phyloP scores from a whole-genome alignment of 2,113 vertebrate genomes.

The Elaphurus davidianus region DNA sequence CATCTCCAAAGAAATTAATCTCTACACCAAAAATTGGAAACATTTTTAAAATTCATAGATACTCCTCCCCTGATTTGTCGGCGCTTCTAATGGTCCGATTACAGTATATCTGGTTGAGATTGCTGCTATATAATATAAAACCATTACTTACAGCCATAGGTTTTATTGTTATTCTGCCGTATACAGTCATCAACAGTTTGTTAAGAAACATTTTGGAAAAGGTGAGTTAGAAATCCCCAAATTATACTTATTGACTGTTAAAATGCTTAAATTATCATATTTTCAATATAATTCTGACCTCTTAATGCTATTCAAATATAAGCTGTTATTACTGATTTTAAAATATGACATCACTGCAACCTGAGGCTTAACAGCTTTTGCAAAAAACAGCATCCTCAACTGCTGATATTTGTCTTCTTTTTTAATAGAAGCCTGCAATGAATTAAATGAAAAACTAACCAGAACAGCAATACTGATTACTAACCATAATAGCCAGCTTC shows the following conservation, averaged over 20 bases:
- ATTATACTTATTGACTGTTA: conserved; percentile 21
- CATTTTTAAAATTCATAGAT: neutral
- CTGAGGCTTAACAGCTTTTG: conserved; percentile 49
- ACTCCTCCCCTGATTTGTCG: neutral
- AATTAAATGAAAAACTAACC: conserved; percentile 82
- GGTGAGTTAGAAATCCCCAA: conserved; percentile 42
- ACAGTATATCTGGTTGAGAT: neutral
- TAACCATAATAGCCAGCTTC: conserved; percentile 74
- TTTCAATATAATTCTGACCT: conserved; percentile 43
- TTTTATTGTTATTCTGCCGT: neutral
- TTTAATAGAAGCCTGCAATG: conserved; percentile 69
- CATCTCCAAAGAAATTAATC: neutral
- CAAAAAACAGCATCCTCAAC: conserved; percentile 26
- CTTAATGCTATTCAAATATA: neutral
- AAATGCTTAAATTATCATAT: neutral
- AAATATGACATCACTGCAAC: conserved; percentile 51
- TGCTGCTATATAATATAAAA: neutral
- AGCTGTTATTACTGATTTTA: conserved; percentile 30
- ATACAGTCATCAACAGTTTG: neutral
- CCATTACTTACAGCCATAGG: neutral
- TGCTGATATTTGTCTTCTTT: conserved; percentile 51
- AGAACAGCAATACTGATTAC: conserved; percentile 77
- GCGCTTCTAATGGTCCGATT: neutral
- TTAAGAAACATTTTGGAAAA: conserved; percentile 34
- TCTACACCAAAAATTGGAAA: neutral